Evolutionary conservation across 2,888 invertebrate genomes (phyloP).

Genomic region (Epirrhoe alternata): DNA sequence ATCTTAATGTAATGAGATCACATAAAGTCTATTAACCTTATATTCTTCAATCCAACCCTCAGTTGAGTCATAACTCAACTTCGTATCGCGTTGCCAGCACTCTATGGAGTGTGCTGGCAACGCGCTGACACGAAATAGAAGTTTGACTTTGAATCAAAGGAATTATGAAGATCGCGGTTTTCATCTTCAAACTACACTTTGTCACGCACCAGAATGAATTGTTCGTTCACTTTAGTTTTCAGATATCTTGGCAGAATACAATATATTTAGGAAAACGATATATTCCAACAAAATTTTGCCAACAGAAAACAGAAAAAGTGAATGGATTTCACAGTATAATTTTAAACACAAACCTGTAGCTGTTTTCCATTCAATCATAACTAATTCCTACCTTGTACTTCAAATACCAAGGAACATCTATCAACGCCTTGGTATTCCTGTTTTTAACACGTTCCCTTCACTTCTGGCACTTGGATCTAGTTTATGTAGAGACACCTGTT

Average conservation of each 20-base stretch:
- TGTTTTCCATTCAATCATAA: conserved; percentile 11
- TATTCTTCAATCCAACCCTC: conserved; percentile 19
- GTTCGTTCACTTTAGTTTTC: background rate
- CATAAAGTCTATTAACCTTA: conserved; percentile 14
- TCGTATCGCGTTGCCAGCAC: no score
- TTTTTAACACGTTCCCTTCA: conserved; percentile 25
- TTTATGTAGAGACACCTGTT: conserved; percentile 35
- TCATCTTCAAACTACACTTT: conserved; percentile 23
- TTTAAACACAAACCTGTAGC: conserved; percentile 3
- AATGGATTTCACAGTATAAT: background rate
- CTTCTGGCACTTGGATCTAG: conserved; percentile 34
- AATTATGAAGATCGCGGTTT: conserved; percentile 44
- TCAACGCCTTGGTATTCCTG: conserved; percentile 19
- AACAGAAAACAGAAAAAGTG: background rate
- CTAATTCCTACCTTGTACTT: conserved; percentile 28
- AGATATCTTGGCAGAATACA: background rate
- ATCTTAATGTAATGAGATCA: conserved; percentile 1
- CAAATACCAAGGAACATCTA: conserved; percentile 26
- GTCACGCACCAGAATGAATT: background rate
- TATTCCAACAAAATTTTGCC: background rate
- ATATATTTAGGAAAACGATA: no score
- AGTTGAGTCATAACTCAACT: no score
- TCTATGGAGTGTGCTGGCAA: conserved; percentile 59
- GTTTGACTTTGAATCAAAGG: conserved; percentile 48
- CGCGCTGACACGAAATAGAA: conserved; percentile 52